A percentile compares a stretch with the other conserved stretches of the same genome.
phyloP scores from a whole-genome alignment of 2,797 vertebrate genomes.

The Sebastes trivittatus region DNA sequence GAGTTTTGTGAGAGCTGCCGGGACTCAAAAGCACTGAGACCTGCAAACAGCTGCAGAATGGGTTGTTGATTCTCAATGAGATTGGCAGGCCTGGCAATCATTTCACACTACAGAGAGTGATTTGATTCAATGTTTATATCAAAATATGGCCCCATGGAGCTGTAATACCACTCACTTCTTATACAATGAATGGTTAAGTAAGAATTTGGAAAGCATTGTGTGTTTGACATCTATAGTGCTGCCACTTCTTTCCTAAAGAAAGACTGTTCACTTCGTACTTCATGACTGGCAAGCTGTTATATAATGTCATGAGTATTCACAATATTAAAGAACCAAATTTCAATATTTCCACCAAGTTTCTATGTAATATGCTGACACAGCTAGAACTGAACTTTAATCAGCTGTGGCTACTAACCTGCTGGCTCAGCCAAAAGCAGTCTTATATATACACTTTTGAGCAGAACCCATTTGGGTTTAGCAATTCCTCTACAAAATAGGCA shows the following conservation, averaged over 20 bases:
- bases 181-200: neutral
- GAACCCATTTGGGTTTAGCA: neutral
- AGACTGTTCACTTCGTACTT: neutral
- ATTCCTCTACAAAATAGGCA: neutral
- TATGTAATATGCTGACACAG: neutral
- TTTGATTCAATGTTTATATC: neutral
- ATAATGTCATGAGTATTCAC: neutral
- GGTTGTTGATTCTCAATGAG: conserved; percentile 15
- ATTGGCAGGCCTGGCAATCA: neutral
- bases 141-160: neutral
- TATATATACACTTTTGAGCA: neutral
- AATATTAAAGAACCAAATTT: neutral
- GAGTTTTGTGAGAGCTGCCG: neutral
- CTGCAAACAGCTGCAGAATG: conserved; percentile 6
- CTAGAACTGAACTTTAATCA: conserved; percentile 1
- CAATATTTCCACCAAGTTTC: neutral
- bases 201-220: neutral
- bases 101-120: neutral
- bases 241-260: neutral
- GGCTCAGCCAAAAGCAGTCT: neutral
- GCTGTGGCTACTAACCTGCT: neutral
- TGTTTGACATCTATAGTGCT: neutral
- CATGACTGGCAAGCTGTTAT: neutral
- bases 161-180: neutral
- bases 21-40: neutral